Conservation (phyloP, 2,113 vertebrate species). For the Macroglossus sobrinus region DNA sequence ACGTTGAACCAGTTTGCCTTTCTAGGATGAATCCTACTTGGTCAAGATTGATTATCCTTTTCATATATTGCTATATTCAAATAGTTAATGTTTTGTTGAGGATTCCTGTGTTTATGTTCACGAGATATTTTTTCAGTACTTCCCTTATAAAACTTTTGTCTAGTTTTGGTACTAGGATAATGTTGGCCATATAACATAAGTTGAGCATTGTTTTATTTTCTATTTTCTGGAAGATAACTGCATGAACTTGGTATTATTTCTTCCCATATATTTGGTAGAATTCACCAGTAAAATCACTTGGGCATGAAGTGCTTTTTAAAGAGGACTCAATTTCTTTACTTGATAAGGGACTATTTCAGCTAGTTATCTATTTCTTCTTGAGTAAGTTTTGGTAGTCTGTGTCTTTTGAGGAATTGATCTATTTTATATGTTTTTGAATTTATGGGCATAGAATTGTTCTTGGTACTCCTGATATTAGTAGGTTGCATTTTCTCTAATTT, state of each 20-base stretch:
- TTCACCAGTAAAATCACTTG: not conserved
- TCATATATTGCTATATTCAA: not conserved
- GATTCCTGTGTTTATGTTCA: not conserved
- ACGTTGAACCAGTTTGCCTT: not conserved
- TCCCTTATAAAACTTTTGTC: not conserved
- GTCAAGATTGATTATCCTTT: not conserved
- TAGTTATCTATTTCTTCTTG: not conserved
- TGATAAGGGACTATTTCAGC: not conserved
- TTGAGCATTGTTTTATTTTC: not conserved
- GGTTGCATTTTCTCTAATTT: not conserved
- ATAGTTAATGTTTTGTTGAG: not conserved
- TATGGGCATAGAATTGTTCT: not conserved
- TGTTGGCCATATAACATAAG: no score
- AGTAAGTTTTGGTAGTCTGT: not conserved
- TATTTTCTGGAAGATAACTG: not conserved
- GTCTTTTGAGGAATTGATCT: not conserved
- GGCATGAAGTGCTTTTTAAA: not conserved
- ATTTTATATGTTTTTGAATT: not conserved
- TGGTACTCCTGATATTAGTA: not conserved
- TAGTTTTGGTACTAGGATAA: not conserved
- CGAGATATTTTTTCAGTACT: not conserved
- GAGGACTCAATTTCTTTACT: not conserved
- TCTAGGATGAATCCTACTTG: not conserved
- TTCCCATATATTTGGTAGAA: not conserved
- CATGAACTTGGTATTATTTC: not conserved